phyloP scores from a whole-genome alignment of 2,888 invertebrate species.

The Agriopis leucophaearia region DNA sequence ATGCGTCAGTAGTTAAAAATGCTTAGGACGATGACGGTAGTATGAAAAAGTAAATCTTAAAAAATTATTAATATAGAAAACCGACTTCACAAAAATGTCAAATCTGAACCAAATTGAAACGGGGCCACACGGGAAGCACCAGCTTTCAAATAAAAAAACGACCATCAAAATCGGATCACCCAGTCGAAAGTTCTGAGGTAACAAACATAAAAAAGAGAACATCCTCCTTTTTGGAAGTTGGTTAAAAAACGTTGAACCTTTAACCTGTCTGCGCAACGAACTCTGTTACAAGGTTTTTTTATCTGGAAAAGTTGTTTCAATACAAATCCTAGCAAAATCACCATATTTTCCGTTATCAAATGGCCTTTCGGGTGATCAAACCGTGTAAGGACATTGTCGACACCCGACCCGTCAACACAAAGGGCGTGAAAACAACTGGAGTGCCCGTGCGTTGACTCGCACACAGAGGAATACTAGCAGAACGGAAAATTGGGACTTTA shows the following conservation, averaged over 20 bases:
- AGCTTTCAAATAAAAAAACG: too few relatives aligned
- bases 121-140: too few relatives aligned
- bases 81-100: too few relatives aligned
- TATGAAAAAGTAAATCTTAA: too few relatives aligned
- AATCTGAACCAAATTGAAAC: too few relatives aligned
- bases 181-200: too few relatives aligned
- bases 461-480: not conserved
- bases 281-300: not conserved
- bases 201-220: too few relatives aligned
- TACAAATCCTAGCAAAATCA: slow-evolving; percentile 3
- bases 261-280: not conserved
- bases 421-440: slow-evolving; percentile 8
- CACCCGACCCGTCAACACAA: slow-evolving; percentile 16
- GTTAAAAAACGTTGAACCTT: slow-evolving; percentile 1
- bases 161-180: too few relatives aligned
- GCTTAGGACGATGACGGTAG: too few relatives aligned
- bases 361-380: slow-evolving; percentile 7
- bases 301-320: not conserved
- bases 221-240: too few relatives aligned
- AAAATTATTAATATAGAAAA: too few relatives aligned
- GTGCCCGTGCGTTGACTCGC: slow-evolving; percentile 13
- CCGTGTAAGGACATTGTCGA: slow-evolving; percentile 8
- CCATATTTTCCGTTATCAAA: slow-evolving; percentile 17
- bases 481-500: not conserved
- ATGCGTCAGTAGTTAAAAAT: too few relatives aligned